Evolutionary conservation across 2,888 invertebrate genomes (phyloP).

Genomic region (Deroplatys truncata): DNA sequence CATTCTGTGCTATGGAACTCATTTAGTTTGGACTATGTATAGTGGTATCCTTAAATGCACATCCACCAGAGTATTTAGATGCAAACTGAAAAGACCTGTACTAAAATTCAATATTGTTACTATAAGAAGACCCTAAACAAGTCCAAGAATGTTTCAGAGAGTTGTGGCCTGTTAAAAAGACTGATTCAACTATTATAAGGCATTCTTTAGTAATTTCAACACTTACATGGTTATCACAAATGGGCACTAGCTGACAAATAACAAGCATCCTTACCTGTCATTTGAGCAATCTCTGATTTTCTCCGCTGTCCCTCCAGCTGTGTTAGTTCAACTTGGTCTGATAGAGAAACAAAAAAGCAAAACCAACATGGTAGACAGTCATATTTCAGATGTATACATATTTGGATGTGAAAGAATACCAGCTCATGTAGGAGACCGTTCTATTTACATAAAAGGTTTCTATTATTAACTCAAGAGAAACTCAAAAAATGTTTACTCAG

Average conservation of each 20-base stretch:
- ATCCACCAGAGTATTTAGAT: no score
- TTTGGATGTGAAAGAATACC: neutral
- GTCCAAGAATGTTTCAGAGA: neutral
- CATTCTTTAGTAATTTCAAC: neutral
- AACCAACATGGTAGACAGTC: constrained; percentile 2
- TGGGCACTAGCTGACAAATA: neutral
- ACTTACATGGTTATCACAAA: neutral
- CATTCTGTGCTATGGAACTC: no score
- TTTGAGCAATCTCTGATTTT: neutral
- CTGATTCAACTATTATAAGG: neutral
- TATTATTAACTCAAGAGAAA: neutral
- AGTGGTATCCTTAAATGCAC: no score
- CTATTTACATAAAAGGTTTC: neutral
- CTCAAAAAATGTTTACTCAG: no score
- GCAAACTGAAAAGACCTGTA: neutral
- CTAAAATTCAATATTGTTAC: neutral
- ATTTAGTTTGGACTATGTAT: no score
- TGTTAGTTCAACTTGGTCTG: constrained; percentile 10
- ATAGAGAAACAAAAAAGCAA: constrained; percentile 10
- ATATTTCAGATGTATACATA: neutral
- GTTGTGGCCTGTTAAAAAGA: neutral
- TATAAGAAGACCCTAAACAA: neutral
- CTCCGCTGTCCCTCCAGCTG: neutral
- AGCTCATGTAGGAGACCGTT: neutral
- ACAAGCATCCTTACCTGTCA: neutral